These are phyloP conservation scores for Dipodomys spectabilis DNA, from an alignment of 2,113 vertebrate species.

Conservation along the genomic window DNA sequence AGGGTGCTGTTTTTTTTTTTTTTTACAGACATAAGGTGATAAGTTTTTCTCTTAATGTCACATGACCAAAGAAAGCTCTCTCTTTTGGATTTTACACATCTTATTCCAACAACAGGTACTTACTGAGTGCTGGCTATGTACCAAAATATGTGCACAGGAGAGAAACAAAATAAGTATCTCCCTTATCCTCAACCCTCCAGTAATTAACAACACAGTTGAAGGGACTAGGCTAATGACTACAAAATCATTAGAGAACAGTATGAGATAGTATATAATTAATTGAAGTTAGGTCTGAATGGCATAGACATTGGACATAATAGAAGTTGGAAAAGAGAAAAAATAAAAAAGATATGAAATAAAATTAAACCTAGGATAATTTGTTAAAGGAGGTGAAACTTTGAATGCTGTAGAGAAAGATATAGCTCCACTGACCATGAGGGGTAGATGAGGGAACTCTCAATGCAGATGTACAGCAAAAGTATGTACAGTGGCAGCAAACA, in stretches of 20 bases:
- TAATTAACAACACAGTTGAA: neutral
- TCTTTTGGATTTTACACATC: constrained; percentile 25
- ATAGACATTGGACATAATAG: neutral
- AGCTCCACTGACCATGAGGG: neutral
- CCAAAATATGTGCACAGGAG: neutral
- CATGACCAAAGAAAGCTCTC: neutral
- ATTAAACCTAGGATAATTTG: constrained; percentile 45
- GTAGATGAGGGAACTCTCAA: neutral
- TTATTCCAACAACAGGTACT: constrained; percentile 28
- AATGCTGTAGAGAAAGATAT: neutral
- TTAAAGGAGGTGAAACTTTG: neutral
- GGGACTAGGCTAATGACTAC: constrained; percentile 29
- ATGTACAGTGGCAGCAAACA: neutral
- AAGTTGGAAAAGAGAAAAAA: constrained; percentile 17
- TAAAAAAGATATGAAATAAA: constrained; percentile 44
- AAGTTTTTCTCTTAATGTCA: neutral
- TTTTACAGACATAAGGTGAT: neutral
- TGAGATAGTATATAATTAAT: constrained; percentile 21
- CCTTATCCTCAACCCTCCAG: neutral
- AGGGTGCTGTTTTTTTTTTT: neutral
- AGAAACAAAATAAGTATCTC: neutral
- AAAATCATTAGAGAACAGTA: constrained; percentile 23
- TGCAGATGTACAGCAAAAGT: neutral
- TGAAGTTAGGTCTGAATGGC: constrained; percentile 25
- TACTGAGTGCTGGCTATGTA: neutral